These are phyloP conservation scores for Glossophaga mutica DNA, from an alignment of 2,797 vertebrate genomes.

Conservation along the genomic window DNA sequence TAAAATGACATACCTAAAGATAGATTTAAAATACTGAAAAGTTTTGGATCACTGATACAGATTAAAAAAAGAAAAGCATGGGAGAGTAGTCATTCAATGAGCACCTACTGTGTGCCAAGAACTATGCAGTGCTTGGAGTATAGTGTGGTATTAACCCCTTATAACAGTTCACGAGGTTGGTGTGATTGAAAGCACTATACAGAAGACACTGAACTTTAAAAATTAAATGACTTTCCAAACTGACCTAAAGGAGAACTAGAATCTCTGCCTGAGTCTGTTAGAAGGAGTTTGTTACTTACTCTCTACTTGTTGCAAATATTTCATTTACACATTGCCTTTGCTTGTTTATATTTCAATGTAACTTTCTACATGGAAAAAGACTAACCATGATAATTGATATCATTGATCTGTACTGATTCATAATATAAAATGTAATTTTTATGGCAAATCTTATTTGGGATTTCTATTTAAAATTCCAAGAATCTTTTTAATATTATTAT, in stretches of 20 bases:
- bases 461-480: background rate
- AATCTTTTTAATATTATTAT: background rate
- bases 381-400: background rate
- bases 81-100: background rate
- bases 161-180: background rate
- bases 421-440: background rate
- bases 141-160: background rate
- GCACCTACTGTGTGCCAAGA: background rate
- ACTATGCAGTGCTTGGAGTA: background rate
- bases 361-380: background rate
- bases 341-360: background rate
- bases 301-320: background rate
- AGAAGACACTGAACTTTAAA: background rate
- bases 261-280: background rate
- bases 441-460: background rate
- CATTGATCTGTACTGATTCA: background rate
- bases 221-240: background rate
- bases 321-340: background rate
- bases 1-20: background rate
- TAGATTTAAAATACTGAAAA: background rate
- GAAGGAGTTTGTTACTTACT: background rate
- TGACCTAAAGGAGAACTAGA: background rate
- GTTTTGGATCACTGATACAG: background rate
- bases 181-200: background rate
- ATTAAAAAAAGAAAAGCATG: background rate